These are phyloP conservation scores for Austrolebias charrua DNA, from an alignment of 2,797 vertebrate species.

Conservation along the genomic window DNA sequence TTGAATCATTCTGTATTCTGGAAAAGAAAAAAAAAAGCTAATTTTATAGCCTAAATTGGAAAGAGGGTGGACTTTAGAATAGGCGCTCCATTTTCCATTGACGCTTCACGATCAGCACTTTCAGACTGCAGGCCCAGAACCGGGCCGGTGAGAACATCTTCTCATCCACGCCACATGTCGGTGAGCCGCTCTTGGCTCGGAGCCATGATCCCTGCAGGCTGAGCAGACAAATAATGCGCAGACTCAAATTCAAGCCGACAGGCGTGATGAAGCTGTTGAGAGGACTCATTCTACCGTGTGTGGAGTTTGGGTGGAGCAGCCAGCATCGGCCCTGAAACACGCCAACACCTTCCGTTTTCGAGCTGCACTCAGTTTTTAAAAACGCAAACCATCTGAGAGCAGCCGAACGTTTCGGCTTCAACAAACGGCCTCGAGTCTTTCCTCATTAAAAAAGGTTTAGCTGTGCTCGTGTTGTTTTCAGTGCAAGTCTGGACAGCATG, in stretches of 20 bases:
- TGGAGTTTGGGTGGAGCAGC: slow-evolving; percentile 37
- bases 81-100: not conserved
- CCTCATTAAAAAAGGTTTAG: not conserved
- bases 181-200: slow-evolving; percentile 34
- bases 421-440: no score
- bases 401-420: not conserved
- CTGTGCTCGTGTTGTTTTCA: no score
- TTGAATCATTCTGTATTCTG: no score
- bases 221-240: slow-evolving; percentile 49
- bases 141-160: no score
- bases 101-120: not conserved
- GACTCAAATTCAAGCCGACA: slow-evolving; percentile 67
- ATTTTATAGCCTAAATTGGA: no score
- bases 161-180: slow-evolving; percentile 5
- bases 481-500: no score
- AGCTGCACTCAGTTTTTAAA: not conserved
- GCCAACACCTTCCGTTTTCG: not conserved
- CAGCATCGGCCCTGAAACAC: slow-evolving; percentile 12
- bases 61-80: no score
- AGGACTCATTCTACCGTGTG: slow-evolving; percentile 56
- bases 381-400: not conserved
- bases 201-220: slow-evolving; percentile 38
- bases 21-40: no score
- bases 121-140: not conserved
- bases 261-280: slow-evolving; percentile 63